Base-by-base conservation (phyloP, 2,797 vertebrate species). In the Acanthurus tractus region DNA sequence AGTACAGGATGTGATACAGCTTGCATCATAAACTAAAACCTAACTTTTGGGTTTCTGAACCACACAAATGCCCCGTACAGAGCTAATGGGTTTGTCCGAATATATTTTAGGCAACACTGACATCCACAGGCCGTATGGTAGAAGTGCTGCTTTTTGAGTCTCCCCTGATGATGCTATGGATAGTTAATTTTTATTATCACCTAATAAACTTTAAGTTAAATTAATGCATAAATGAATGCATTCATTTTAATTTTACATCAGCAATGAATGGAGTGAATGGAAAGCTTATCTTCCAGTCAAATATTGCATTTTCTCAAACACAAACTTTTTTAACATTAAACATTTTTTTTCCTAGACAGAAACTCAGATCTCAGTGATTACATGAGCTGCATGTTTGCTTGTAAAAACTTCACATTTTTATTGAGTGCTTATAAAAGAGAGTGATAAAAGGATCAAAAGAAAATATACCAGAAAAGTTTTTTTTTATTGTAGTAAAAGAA, bases 101-200 rank as follows among this genome's bases (percentile, higher is more conserved):
- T 57, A 85, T 85, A 46, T n/a, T 38, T 79, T 46, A 76, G 68
- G 40, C 46, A 80, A 86, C 22, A 83, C 79, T 93, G 92, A 83
- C 93, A 93, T 86, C 92, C 92, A 81, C 40, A 61, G 93, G 87
- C 34, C 34, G 44, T n/a, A 17, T 5, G 0, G 9, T 13, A 45
- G 11, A 80, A 77, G 25, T 87, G 48, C 70, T n/a, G 25, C 12
- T 70, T 50, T 11, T 54, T 2, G 42, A 20, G 12, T 8, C n/a
- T 38, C 42, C 3, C 1, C 3, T 38, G 9, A 14, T 42, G 11
- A 0, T 13, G n/a, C 0, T 12, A 18, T 0, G 0, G 17, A 7
- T 1, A 46, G 13, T 29, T 29, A 18, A 48, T 58, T 74, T 34
- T 17, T 5, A 42, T 2, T 13, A 53, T 48, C 13, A 29, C 20